Conservation (phyloP, 2,113 vertebrate species). For the Regulus satrapa region DNA sequence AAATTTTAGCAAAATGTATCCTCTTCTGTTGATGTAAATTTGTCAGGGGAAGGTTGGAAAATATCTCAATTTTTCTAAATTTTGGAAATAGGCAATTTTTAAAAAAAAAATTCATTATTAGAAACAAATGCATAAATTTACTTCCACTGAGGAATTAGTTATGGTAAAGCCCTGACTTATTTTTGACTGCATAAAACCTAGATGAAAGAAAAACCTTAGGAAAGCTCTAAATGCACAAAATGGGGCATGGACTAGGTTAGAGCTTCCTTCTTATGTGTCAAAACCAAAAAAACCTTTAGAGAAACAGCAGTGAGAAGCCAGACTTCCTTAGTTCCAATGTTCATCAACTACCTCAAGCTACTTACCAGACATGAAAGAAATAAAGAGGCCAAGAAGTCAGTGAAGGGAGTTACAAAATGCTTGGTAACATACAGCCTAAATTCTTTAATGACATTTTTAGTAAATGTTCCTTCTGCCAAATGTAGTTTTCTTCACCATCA, state of each 20-base stretch:
- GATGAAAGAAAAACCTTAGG: neutral
- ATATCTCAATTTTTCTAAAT: neutral
- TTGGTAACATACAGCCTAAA: constrained; percentile 15
- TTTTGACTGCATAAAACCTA: neutral
- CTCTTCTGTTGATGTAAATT: neutral
- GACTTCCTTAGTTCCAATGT: constrained; percentile 9
- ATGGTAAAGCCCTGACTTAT: neutral
- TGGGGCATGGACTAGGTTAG: neutral
- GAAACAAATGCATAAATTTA: neutral
- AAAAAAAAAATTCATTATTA: neutral
- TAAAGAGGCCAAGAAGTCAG: constrained; percentile 32
- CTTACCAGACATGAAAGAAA: constrained; percentile 41
- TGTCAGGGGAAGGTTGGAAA: neutral
- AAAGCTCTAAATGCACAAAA: neutral
- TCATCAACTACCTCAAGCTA: constrained; percentile 34
- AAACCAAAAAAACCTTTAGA: constrained; percentile 16
- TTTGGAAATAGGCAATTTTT: neutral
- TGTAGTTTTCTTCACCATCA: constrained; percentile 41
- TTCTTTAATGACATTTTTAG: constrained; percentile 43
- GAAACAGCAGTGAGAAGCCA: constrained; percentile 6
- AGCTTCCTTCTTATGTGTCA: constrained; percentile 9
- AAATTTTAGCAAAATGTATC: neutral
- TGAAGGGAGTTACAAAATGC: constrained; percentile 30
- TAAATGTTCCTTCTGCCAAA: constrained; percentile 43
- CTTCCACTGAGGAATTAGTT: neutral